Conservation (phyloP, 2,888 invertebrate genomes). For the Amphipoea oculea region DNA sequence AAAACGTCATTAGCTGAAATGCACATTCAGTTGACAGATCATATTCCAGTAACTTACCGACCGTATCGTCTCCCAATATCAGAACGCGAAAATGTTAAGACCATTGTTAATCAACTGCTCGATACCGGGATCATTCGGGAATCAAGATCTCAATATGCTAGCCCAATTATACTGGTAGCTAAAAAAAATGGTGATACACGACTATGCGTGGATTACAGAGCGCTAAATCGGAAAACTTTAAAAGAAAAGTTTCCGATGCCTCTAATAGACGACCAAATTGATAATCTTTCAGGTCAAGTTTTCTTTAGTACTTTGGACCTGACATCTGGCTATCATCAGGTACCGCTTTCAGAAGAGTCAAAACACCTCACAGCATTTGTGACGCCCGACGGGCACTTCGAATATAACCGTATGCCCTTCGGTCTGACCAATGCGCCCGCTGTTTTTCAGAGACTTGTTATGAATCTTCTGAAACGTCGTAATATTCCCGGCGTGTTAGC, state of each 20-base stretch:
- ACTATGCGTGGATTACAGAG: too few relatives aligned
- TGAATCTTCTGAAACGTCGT: background rate
- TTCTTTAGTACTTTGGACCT: conserved; percentile 8
- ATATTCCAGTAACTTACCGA: conserved; percentile 1
- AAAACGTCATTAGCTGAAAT: background rate
- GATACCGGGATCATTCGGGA: background rate
- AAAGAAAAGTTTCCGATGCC: conserved; percentile 8
- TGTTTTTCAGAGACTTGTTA: conserved; percentile 1
- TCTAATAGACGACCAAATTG: conserved; percentile 1
- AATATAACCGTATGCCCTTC: background rate
- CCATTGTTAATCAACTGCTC: background rate
- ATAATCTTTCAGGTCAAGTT: background rate
- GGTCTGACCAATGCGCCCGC: background rate
- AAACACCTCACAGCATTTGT: too few relatives aligned
- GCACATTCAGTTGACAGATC: background rate
- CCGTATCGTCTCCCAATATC: background rate
- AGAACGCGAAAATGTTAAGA: background rate
- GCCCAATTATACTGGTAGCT: too few relatives aligned
- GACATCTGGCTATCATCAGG: background rate
- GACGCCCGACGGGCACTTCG: too few relatives aligned
- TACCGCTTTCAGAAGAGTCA: background rate
- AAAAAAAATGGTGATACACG: too few relatives aligned
- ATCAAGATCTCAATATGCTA: too few relatives aligned
- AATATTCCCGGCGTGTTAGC: background rate
- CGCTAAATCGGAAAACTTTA: too few relatives aligned